A percentile compares a stretch with the other conserved stretches of the same genome.
phyloP scores from a whole-genome alignment of 1,140 invertebrate genomes.

The Drosophila neocordata region DNA sequence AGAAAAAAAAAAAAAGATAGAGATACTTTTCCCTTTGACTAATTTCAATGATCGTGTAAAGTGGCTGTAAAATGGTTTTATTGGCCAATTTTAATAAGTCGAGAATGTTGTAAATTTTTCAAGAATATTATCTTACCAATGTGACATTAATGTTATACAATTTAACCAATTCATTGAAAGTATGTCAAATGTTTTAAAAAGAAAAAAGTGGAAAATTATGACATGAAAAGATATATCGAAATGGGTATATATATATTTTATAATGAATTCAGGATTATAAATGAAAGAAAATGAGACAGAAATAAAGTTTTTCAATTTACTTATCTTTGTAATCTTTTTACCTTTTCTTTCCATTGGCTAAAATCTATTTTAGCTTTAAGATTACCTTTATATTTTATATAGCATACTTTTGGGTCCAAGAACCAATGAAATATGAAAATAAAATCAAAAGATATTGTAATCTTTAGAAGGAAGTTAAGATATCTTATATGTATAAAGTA shows the following conservation, averaged over 20 bases:
- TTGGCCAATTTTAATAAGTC: constrained; percentile 39
- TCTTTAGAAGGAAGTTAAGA: no score
- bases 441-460: no score
- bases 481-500: no score
- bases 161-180: neutral
- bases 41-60: constrained; percentile 38
- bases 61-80: constrained; percentile 50
- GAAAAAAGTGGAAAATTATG: neutral
- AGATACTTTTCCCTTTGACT: neutral
- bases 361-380: no score
- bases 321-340: no score
- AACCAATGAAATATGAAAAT: no score
- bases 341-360: no score
- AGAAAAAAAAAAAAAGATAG: neutral
- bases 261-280: no score
- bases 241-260: no score
- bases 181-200: neutral
- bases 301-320: no score
- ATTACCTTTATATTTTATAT: neutral
- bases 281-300: no score
- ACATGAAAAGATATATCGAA: no score
- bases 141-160: neutral
- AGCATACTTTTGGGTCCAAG: neutral
- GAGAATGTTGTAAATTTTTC: constrained; percentile 28
- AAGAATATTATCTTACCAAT: constrained; percentile 17